Percentiles rank a stretch among this genome's conserved stretches.
These are phyloP conservation scores for Pseudomyrmex pallidus DNA, from an alignment of 1,140 invertebrate species.

Conservation along the genomic window DNA sequence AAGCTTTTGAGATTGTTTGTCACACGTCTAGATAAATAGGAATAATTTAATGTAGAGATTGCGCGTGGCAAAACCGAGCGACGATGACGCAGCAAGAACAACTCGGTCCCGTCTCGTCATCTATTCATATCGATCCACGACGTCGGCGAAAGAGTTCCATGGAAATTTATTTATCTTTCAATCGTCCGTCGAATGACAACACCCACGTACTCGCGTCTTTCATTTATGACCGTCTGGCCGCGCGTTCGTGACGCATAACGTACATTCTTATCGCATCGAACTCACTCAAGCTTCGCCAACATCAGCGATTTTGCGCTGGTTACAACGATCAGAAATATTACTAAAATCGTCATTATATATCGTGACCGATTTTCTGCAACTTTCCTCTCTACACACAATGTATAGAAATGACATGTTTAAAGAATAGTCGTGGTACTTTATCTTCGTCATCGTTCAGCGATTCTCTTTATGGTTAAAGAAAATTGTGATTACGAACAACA, in stretches of 20 bases:
- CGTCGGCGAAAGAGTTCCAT: slow-evolving; percentile 29
- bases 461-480: slow-evolving; percentile 23
- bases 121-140: slow-evolving; percentile 50
- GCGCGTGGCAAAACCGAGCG: slow-evolving; percentile 14
- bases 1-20: slow-evolving; percentile 23
- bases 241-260: not conserved
- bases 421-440: not conserved
- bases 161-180: slow-evolving; percentile 59
- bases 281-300: not conserved
- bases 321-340: too few relatives aligned
- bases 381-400: not conserved
- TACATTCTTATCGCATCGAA: slow-evolving; percentile 23
- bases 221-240: slow-evolving; percentile 26
- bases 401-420: not conserved
- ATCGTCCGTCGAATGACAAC: slow-evolving; percentile 40
- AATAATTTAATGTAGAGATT: slow-evolving; percentile 33
- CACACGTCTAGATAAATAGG: slow-evolving; percentile 21
- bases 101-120: slow-evolving; percentile 47
- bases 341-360: not conserved
- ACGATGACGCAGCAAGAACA: slow-evolving; percentile 40
- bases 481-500: slow-evolving; percentile 15
- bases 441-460: not conserved
- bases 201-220: slow-evolving; percentile 49
- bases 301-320: not conserved
- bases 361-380: not conserved